Base-by-base conservation (phyloP, 92 coral and sea anemone genomes). In the Palythoa caribaeorum region DNA sequence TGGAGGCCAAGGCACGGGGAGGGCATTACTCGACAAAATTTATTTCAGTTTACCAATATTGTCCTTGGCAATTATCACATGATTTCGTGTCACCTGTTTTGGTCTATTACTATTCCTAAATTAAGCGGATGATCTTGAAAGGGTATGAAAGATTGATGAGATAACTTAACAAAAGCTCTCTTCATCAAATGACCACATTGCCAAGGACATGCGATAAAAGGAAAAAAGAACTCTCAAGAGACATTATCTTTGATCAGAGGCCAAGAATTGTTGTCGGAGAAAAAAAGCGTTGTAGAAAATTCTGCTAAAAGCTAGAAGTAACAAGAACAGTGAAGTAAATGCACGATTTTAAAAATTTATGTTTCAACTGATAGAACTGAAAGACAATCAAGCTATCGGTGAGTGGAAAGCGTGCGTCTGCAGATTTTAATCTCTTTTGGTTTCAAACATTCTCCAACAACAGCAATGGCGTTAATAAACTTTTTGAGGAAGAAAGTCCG, bases 61-160 rank as follows among this genome's bases (percentile, higher is more conserved):
- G 86, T 74, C 76, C 20, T 19, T 63, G 86, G 86, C 86, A 14
- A 12, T 81, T 21, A 35, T 69, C 59, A 48, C 47, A 35, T 10
- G 15, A 47, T 15, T 81, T 66, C 66, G 20, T 81, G 86, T 81
- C 86, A 39, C 55, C 11, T 71, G 59, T 35, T 44, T 40, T 68
- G 74, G 75, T 68, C 75, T 66, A 66, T 50, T 81, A 2, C 44
- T 66, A 63, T 65, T 28, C 47, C 44, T 65, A 17, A 36, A 66
- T 40, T 57, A 48, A 66, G 37, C 47, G 59, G 76, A 28, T 21
- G 48, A 66, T 48, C 9, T 81, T 81, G 57, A 65, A 71, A 48
- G 50, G 59, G 73, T 81, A 47, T 47, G 76, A 15, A 44, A 81
- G 76, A 81, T 81, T 81, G 75, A 66, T 51, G 86, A 81, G 76